Conservation (phyloP, 2,113 vertebrate genomes). For the Tragelaphus buxtoni region DNA sequence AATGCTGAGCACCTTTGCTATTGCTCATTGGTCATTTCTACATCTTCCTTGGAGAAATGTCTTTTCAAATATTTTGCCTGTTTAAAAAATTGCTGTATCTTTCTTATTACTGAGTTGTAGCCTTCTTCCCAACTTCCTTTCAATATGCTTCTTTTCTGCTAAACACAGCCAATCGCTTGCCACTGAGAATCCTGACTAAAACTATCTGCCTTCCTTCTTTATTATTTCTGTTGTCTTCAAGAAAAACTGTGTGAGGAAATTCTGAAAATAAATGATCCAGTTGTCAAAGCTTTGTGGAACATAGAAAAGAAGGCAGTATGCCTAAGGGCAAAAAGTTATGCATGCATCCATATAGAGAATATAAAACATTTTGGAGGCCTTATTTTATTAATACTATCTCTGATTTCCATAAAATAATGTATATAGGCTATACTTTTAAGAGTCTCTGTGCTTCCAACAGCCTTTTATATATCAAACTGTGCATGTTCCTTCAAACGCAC, state of each 20-base stretch:
- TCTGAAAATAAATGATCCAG: neutral
- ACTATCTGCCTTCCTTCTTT: neutral
- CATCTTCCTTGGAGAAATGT: neutral
- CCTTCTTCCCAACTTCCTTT: neutral
- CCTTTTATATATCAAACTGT: neutral
- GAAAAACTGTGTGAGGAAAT: neutral
- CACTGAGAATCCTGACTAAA: neutral
- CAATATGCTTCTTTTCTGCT: neutral
- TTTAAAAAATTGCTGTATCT: neutral
- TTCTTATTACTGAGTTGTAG: neutral
- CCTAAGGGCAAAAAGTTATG: neutral
- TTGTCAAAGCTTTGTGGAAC: neutral
- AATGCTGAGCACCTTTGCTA: neutral
- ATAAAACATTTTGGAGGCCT: neutral
- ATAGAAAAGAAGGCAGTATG: neutral
- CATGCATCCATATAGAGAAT: neutral
- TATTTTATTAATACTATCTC: neutral
- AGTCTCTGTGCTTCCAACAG: constrained; percentile 8
- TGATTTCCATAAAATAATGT: neutral
- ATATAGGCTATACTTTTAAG: neutral
- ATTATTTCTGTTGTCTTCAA: neutral
- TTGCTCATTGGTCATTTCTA: neutral
- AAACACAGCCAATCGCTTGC: neutral
- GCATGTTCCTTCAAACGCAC: neutral
- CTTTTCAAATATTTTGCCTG: neutral